Evolutionary conservation across 2,797 vertebrate genomes (phyloP), one percentile per base, ranked within the genome.

Genomic region (Danio kyathit): DNA sequence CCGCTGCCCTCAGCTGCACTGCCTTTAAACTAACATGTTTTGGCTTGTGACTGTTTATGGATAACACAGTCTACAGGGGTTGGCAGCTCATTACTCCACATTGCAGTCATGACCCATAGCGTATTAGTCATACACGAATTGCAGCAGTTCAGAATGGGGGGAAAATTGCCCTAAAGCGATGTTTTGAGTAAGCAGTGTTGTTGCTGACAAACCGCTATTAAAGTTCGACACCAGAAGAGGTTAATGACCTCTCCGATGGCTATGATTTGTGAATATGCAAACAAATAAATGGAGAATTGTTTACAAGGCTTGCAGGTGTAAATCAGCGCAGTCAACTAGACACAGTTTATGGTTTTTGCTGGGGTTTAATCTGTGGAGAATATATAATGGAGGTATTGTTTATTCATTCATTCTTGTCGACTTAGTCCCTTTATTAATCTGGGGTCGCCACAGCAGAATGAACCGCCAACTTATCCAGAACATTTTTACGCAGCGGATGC

Each of bases 31-130:
- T 56, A 80, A 64, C 69, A 72, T 65, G 48, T 72, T 73, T 79
- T 72, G 19, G 19, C 49, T 44, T 40, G 17, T 71, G 66, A 70
- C 21, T 71, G 56, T 61, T 79, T 80, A 80, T 80, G 78, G 49
- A 80, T 65, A 80, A 73, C 41, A 80, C 41, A 65, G 59, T 73
- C 59, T 73, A 73, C 59, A 73, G 59, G 59, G 69, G 49, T 7
- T 80, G 78, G 69, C 69, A 73, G 78, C 59, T 73, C 69, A 80
- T 80, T 80, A 56, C 69, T 80, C 7, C 19, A 73, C 69, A 73
- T 44, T 64, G 59, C 67, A 72, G 57, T 56, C 48, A 38, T 80
- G 67, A 80, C 78, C 78, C 2, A 41, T 40, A 29, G 48, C 11
- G 19, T 65, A 80, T 80, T 73, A 80, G 78, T 80, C 69, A 80